A percentile compares a stretch with the other conserved stretches of the same genome.
Evolutionary conservation across 2,113 vertebrate genomes (phyloP).

Genomic region (Sinocyclocheilus grahami): DNA sequence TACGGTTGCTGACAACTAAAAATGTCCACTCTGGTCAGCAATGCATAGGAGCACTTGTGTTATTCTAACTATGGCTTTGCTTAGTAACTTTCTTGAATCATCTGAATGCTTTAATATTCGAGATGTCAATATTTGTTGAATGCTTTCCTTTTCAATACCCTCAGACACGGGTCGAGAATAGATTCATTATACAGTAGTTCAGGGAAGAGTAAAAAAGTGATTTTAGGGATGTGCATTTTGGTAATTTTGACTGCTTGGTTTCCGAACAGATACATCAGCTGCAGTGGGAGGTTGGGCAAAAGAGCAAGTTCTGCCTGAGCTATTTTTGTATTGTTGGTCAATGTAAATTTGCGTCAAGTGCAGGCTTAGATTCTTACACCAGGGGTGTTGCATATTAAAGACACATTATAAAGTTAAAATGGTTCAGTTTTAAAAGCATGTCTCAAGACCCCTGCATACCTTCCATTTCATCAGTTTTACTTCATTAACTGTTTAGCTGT

Average conservation of each 20-base stretch:
- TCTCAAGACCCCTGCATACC: neutral
- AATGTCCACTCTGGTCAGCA: neutral
- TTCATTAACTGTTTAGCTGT: neutral
- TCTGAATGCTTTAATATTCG: neutral
- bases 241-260: neutral
- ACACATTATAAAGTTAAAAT: neutral
- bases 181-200: neutral
- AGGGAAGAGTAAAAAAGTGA: neutral
- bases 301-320: neutral
- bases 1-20: conserved; percentile 2
- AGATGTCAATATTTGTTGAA: neutral
- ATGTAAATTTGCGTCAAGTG: neutral
- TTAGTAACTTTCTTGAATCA: neutral
- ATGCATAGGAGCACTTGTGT: neutral
- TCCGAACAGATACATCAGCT: neutral
- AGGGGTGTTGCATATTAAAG: neutral
- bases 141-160: neutral
- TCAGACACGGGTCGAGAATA: neutral
- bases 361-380: neutral
- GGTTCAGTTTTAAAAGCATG: neutral
- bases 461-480: neutral
- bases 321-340: neutral
- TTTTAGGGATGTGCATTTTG: neutral
- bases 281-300: neutral
- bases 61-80: neutral